Evolutionary conservation across 2,888 invertebrate species (phyloP).

Genomic region (Eristalis pertinax): DNA sequence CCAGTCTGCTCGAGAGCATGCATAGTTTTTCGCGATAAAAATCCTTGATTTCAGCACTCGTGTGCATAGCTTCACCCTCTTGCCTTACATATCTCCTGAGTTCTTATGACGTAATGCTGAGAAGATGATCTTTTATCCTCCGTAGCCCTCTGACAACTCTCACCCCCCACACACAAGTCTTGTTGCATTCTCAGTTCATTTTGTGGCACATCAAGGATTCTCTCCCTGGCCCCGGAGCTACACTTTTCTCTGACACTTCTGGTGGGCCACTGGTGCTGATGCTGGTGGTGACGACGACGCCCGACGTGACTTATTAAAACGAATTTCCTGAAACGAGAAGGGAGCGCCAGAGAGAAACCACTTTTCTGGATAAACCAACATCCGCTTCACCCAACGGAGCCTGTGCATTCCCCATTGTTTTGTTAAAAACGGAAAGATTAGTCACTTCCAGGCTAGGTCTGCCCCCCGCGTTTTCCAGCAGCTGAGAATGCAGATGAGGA

Average conservation of each 20-base stretch:
- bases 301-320: slow-evolving; percentile 58
- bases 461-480: not conserved
- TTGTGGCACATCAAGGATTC: slow-evolving; percentile 38
- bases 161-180: slow-evolving; percentile 15
- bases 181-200: slow-evolving; percentile 33
- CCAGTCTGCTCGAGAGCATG: slow-evolving; percentile 29
- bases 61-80: slow-evolving; percentile 36
- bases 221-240: slow-evolving; percentile 18
- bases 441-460: slow-evolving; percentile 37
- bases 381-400: slow-evolving; percentile 18
- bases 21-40: slow-evolving; percentile 17
- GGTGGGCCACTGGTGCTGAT: not conserved
- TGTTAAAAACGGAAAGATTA: slow-evolving; percentile 56
- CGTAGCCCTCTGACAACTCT: not conserved
- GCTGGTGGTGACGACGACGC: not conserved
- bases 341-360: not conserved
- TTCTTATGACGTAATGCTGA: slow-evolving; percentile 20
- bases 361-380: slow-evolving; percentile 20
- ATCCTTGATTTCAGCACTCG: slow-evolving; percentile 50
- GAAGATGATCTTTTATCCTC: slow-evolving; percentile 13
- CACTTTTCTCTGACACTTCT: not conserved
- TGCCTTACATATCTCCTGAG: not conserved
- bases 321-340: slow-evolving; percentile 48
- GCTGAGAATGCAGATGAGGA: slow-evolving; percentile 21
- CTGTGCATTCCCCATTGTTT: slow-evolving; percentile 37